Percentiles rank a stretch among this genome's conserved stretches.
phyloP scores from a whole-genome alignment of 2,797 vertebrate species.

The Caiman crocodilus region DNA sequence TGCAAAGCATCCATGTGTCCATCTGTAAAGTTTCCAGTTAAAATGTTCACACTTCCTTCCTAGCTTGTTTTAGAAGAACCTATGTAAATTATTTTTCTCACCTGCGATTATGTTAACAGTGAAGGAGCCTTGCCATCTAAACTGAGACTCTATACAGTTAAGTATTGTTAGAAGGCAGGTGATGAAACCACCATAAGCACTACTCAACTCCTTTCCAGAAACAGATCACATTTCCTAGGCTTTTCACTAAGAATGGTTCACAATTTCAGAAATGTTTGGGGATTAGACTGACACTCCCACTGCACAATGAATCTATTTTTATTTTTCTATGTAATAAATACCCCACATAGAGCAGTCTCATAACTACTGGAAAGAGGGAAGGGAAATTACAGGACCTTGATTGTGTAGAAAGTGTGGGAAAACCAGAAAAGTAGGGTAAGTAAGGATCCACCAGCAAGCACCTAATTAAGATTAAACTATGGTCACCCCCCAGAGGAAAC shows the following conservation, averaged over 20 bases:
- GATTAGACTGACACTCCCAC: neutral
- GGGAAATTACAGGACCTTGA: neutral
- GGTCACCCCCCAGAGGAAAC: neutral
- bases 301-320: neutral
- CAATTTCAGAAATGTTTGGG: neutral
- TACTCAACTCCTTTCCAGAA: neutral
- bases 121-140: neutral
- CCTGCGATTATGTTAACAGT: neutral
- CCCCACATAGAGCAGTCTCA: rapidly evolving
- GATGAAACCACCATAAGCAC: neutral
- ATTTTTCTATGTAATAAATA: neutral
- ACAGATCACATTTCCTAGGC: neutral
- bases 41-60: neutral
- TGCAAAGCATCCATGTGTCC: neutral
- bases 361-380: neutral
- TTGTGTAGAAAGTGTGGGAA: neutral
- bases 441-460: neutral
- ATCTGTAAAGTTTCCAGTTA: neutral
- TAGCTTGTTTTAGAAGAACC: neutral
- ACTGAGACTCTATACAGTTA: neutral
- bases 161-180: neutral
- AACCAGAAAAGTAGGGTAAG: neutral
- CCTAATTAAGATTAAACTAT: neutral
- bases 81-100: neutral
- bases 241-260: neutral